Evolutionary conservation across 1,140 invertebrate genomes (phyloP), one percentile per base, ranked within the genome.

Genomic region (Dendrolimus punctatus): DNA sequence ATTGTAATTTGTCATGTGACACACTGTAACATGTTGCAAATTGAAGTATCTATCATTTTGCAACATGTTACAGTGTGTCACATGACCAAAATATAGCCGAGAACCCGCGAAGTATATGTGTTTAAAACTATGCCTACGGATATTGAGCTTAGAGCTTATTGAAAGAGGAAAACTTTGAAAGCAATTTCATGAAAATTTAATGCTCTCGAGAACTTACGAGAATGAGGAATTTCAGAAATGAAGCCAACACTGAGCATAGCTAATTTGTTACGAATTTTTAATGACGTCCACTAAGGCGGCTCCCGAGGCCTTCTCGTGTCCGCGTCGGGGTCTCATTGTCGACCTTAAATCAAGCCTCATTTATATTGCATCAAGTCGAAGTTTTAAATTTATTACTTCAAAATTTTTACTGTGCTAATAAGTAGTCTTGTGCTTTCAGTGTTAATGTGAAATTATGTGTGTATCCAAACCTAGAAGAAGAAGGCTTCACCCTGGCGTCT

Each of bases 171-270:
- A 81, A 85, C 73, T 85, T 82, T 55, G 70, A 73, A 79, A 80
- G 77, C 76, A 76, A 79, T 85, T 82, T 74, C 68, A 69, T 80
- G 74, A 82, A 80, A 80, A 80, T 82, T 76, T 82, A 80, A 85
- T 80, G 70, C 70, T 71, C 64, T 71, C 50, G 62, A 60, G 57
- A 81, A 81, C 73, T 84, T 82, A 71, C 58, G 66, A 76, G 76
- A 81, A 73, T 72, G 64, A 73, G 71, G 66, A 80, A 78, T 81
- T 80, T 77, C 62, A 71, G 66, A 80, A 77, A 80, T 75, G 69
- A 73, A 77, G 69, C 64, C 69, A 73, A 68, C 62, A 78, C 62
- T 71, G 68, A 73, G 73, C 68, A 80, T 77, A 76, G 70, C 69
- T 80, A 80, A 80, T 77, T 80, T 76, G 71, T 76, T 73, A 50